A percentile compares a stretch with the other conserved stretches of the same genome.
phyloP scores from a whole-genome alignment of 2,888 invertebrate genomes.

The Mythimna pallens region DNA sequence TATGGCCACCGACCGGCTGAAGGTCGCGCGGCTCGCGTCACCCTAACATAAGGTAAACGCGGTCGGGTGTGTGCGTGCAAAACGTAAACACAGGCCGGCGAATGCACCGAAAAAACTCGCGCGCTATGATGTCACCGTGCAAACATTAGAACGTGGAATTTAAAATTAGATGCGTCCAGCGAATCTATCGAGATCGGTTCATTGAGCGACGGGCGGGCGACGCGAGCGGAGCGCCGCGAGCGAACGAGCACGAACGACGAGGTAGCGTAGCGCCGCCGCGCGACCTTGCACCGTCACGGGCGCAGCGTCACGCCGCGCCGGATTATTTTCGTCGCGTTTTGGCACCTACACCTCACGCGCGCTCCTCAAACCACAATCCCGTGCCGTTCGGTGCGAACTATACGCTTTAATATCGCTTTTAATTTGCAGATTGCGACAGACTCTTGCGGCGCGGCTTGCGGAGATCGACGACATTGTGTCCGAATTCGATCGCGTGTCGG shows the following conservation, averaged over 20 bases:
- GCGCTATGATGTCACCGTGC: slow-evolving; percentile 88
- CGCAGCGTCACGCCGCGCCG: slow-evolving; percentile 85
- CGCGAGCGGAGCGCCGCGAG: slow-evolving; percentile 88
- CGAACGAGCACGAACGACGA: slow-evolving; percentile 87
- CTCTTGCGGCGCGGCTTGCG: slow-evolving; percentile 94
- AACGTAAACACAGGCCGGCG: slow-evolving; percentile 86
- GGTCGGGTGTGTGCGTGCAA: slow-evolving; percentile 77
- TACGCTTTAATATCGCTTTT: slow-evolving; percentile 75
- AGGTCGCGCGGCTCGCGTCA: slow-evolving; percentile 79
- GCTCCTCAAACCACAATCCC: slow-evolving; percentile 74
- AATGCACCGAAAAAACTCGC: slow-evolving; percentile 86
- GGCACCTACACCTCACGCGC: slow-evolving; percentile 82
- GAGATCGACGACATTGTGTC: slow-evolving; percentile 94
- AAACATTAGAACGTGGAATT: slow-evolving; percentile 86
- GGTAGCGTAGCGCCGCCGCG: slow-evolving; percentile 77
- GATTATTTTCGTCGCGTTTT: slow-evolving; percentile 89
- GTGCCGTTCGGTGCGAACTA: slow-evolving; percentile 71
- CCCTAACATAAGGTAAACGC: slow-evolving; percentile 75
- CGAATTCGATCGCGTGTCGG: slow-evolving; percentile 94
- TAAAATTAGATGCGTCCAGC: slow-evolving; percentile 87
- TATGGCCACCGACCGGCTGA: slow-evolving; percentile 66
- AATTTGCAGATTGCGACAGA: slow-evolving; percentile 94
- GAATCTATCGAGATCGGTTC: slow-evolving; percentile 84
- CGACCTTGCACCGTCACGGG: slow-evolving; percentile 87
- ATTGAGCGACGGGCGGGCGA: slow-evolving; percentile 89